phyloP scores from a whole-genome alignment of 2,113 vertebrate species.

The Pitta sordida region DNA sequence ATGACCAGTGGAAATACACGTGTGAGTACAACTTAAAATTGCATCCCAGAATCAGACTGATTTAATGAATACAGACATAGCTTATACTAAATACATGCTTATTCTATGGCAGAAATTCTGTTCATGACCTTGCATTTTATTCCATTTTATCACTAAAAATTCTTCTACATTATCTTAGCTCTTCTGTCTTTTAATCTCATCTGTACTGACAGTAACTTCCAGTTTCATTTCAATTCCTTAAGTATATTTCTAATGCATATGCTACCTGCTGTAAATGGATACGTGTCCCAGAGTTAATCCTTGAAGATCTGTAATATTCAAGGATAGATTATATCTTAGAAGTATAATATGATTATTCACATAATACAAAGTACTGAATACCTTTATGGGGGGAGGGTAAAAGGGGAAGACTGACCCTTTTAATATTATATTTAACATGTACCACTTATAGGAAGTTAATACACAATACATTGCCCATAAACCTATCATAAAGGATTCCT shows the following conservation, averaged over 20 bases:
- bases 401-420: not conserved
- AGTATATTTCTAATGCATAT: not conserved
- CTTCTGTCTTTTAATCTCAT: not conserved
- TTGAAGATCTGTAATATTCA: not conserved
- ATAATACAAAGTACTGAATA: not conserved
- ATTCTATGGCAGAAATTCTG: not conserved
- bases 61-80: not conserved
- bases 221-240: slow-evolving; percentile 13
- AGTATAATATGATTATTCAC: not conserved
- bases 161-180: not conserved
- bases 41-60: not conserved
- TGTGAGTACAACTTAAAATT: not conserved
- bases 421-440: not conserved
- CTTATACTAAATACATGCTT: not conserved
- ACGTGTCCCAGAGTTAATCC: slow-evolving; percentile 13
- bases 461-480: not conserved
- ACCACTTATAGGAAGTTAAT: not conserved
- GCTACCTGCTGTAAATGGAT: not conserved
- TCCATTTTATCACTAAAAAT: not conserved
- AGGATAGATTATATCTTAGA: not conserved
- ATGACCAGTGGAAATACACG: not conserved
- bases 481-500: not conserved
- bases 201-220: not conserved
- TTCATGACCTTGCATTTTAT: not conserved
- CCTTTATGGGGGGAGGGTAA: rapidly evolving